A percentile compares a stretch with the other conserved stretches of the same genome.
These are phyloP conservation scores for Holotrichia oblita DNA, from an alignment of 1,140 invertebrate genomes.

Conservation along the genomic window DNA sequence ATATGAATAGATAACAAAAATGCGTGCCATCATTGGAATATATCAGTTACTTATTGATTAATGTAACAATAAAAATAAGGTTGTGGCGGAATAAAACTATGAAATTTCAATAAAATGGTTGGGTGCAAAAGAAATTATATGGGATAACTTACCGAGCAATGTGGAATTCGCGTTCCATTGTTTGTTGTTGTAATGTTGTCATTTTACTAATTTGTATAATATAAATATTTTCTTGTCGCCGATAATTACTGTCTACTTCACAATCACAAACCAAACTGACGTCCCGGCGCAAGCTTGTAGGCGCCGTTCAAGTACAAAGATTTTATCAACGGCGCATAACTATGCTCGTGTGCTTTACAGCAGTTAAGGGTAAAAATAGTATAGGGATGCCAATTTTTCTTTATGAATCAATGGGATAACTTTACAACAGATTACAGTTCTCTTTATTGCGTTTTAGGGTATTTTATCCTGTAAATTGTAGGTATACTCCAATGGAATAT, in stretches of 20 bases:
- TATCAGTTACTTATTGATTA: slow-evolving; percentile 16
- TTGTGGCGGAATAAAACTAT: not conserved
- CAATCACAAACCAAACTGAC: slow-evolving; percentile 41
- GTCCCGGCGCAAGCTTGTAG: slow-evolving; percentile 42
- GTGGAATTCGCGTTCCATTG: slow-evolving; percentile 44
- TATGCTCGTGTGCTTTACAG: slow-evolving; percentile 3
- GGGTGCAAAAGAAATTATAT: not conserved
- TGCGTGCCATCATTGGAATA: too few relatives aligned
- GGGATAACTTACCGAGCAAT: slow-evolving; percentile 41
- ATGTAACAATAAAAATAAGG: slow-evolving; percentile 21
- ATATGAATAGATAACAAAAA: too few relatives aligned
- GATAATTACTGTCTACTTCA: not conserved
- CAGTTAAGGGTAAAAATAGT: slow-evolving; percentile 9
- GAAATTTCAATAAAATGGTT: not conserved
- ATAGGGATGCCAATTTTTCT: slow-evolving; percentile 7
- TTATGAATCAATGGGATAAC: too few relatives aligned
- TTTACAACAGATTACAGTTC: too few relatives aligned
- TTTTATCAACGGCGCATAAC: slow-evolving; percentile 38
- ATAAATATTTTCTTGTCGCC: not conserved
- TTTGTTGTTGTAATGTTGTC: slow-evolving; percentile 43
- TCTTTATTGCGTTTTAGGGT: too few relatives aligned
- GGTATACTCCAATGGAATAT: too few relatives aligned
- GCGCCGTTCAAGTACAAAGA: slow-evolving; percentile 33
- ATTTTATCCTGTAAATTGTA: too few relatives aligned
- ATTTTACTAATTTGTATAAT: slow-evolving; percentile 31